A percentile compares a stretch with the other conserved stretches of the same genome.
These are phyloP conservation scores for Deroplatys truncata DNA, from an alignment of 2,888 invertebrate genomes.

Conservation along the genomic window DNA sequence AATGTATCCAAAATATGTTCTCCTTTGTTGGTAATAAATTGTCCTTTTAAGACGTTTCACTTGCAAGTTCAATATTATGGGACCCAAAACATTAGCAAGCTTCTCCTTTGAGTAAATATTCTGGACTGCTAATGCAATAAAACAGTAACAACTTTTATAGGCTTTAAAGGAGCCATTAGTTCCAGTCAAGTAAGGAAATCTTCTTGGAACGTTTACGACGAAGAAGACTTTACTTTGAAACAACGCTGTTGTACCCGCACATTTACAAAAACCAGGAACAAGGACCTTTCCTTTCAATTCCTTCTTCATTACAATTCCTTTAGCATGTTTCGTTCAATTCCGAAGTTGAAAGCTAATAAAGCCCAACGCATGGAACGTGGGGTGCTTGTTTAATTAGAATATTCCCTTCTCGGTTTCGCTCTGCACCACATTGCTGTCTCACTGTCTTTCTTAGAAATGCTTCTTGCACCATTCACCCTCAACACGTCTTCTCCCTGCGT, in stretches of 20 bases:
- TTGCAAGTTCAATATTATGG: neutral
- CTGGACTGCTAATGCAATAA: neutral
- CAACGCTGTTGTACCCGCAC: neutral
- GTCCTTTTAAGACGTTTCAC: neutral
- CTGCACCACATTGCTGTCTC: neutral
- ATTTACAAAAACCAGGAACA: neutral
- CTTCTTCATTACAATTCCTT: neutral
- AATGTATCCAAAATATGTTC: no score
- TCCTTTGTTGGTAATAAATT: neutral
- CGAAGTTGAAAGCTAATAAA: neutral
- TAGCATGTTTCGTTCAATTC: neutral
- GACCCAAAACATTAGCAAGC: neutral
- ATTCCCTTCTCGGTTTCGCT: neutral
- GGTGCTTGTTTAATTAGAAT: neutral
- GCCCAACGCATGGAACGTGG: neutral
- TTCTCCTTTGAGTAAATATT: neutral
- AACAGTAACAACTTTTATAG: neutral
- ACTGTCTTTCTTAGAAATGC: neutral
- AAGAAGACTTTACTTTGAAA: neutral
- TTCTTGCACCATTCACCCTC: neutral
- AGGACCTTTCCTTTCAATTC: neutral
- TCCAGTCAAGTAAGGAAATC: neutral
- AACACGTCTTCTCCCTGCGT: neutral
- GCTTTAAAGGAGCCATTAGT: neutral
- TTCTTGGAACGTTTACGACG: neutral